Conservation (phyloP, 2,797 vertebrate genomes). For the Hylomyscus alleni region DNA sequence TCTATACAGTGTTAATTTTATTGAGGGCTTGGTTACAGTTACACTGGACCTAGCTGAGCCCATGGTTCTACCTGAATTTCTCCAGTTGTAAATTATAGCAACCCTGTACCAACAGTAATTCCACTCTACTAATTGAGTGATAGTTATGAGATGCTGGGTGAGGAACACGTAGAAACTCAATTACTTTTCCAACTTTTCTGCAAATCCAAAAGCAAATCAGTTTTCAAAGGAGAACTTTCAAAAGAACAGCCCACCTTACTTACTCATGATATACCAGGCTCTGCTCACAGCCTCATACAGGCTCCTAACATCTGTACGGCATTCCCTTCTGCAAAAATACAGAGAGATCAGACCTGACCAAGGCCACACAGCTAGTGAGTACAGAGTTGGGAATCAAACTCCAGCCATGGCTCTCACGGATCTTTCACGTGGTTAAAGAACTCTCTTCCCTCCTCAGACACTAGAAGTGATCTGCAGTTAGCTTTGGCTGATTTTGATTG, state of each 20-base stretch:
- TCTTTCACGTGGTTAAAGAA: not conserved
- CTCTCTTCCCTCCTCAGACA: not conserved
- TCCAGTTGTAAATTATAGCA: not conserved
- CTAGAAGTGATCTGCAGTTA: not conserved
- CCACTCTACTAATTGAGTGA: not conserved
- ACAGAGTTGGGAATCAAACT: not conserved
- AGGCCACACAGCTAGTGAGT: not conserved
- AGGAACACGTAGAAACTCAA: not conserved
- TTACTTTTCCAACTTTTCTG: conserved; percentile 45
- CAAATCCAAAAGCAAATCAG: conserved; percentile 3
- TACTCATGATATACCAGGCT: not conserved
- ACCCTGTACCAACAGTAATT: not conserved
- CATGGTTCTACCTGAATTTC: not conserved
- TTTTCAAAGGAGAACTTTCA: not conserved
- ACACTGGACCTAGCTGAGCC: not conserved
- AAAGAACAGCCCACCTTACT: not conserved
- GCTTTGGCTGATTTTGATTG: conserved; percentile 45
- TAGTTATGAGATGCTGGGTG: not conserved
- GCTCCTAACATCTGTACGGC: not conserved
- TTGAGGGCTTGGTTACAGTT: not conserved
- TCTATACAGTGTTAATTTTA: not conserved
- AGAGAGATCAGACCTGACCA: not conserved
- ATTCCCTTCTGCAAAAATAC: not conserved
- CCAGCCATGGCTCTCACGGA: not conserved
- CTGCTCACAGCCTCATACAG: not conserved